Percentiles rank a stretch among this genome's conserved stretches.
These are phyloP conservation scores for Listrodromus nycthemerus DNA, from an alignment of 2,888 invertebrate species.

Conservation along the genomic window DNA sequence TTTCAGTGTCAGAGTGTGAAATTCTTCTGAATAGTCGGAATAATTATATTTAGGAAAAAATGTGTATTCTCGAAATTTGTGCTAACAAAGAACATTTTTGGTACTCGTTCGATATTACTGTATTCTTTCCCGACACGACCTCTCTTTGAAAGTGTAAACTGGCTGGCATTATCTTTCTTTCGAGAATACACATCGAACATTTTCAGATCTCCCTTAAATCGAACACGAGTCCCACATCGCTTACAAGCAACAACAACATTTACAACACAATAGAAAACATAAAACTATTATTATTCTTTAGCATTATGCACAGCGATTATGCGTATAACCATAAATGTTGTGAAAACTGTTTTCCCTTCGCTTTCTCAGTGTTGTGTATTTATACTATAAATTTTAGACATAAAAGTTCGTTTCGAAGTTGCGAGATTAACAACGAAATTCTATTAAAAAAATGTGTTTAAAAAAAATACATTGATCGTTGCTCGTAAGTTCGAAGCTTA, in stretches of 20 bases:
- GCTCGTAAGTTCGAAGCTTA: slow-evolving; percentile 60
- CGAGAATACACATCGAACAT: not conserved
- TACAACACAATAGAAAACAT: slow-evolving; percentile 52
- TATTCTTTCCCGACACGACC: not conserved
- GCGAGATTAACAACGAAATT: slow-evolving; percentile 53
- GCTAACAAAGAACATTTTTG: not conserved
- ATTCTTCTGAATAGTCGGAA: not conserved
- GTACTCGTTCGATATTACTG: not conserved
- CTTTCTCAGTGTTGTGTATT: slow-evolving; percentile 69
- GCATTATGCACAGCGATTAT: slow-evolving; percentile 59
- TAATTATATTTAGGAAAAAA: not conserved
- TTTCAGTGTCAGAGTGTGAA: not conserved
- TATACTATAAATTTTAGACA: slow-evolving; percentile 55
- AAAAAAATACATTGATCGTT: not conserved
- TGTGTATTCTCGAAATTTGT: not conserved
- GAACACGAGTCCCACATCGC: slow-evolving; percentile 58
- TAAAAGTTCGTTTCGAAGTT: slow-evolving; percentile 67
- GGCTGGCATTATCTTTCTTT: not conserved
- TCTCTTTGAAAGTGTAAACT: not conserved
- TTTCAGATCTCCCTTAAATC: slow-evolving; percentile 33
- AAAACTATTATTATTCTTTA: slow-evolving; percentile 46
- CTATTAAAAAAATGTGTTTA: not conserved
- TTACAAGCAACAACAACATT: slow-evolving; percentile 73
- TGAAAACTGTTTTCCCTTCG: slow-evolving; percentile 59
- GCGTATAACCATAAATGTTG: slow-evolving; percentile 72